Percentiles rank a stretch among this genome's conserved stretches.
Evolutionary conservation across 2,113 vertebrate species (phyloP).

Genomic region (Rafetus swinhoei): DNA sequence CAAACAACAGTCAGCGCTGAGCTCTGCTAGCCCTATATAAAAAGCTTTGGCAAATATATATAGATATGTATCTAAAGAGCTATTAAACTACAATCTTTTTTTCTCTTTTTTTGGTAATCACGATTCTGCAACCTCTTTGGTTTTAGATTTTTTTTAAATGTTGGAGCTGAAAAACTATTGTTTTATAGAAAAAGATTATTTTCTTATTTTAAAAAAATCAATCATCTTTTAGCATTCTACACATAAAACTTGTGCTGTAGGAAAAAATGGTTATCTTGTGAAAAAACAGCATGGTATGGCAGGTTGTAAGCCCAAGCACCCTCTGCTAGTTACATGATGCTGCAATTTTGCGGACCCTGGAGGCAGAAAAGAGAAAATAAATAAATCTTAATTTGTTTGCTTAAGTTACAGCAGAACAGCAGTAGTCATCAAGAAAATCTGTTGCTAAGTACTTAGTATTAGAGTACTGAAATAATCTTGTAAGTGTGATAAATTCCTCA

Average conservation of each 20-base stretch:
- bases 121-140: constrained; percentile 61
- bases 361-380: neutral
- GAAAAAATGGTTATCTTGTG: constrained; percentile 59
- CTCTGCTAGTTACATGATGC: constrained; percentile 78
- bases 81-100: neutral
- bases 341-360: constrained; percentile 78
- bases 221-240: constrained; percentile 70
- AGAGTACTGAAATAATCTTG: neutral
- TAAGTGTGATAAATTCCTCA: neutral
- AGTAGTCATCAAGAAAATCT: neutral
- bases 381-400: fast-evolving
- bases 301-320: constrained; percentile 3
- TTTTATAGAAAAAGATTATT: constrained; percentile 55
- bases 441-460: neutral
- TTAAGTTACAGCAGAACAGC: neutral
- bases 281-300: neutral
- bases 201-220: constrained; percentile 50
- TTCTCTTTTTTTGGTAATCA: constrained; percentile 11
- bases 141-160: constrained; percentile 48
- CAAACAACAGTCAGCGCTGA: neutral
- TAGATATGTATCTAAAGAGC: neutral
- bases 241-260: constrained; percentile 80
- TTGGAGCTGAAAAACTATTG: constrained; percentile 48
- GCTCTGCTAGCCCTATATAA: neutral
- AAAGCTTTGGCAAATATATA: constrained; percentile 55